A percentile compares a stretch with the other conserved stretches of the same genome.
phyloP scores from a whole-genome alignment of 2,888 invertebrate genomes.

The Erynnis tages region DNA sequence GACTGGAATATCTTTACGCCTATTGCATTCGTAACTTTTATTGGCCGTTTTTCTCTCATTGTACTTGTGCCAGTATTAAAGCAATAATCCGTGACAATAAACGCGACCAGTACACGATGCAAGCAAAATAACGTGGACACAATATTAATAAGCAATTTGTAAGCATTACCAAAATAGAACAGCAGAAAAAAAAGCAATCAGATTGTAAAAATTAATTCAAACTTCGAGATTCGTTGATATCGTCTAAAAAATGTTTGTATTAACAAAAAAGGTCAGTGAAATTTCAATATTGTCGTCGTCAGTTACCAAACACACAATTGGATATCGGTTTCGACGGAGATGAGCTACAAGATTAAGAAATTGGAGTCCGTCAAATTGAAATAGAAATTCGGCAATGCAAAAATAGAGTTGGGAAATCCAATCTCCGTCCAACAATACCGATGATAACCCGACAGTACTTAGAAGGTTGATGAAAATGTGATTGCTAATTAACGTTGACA shows the following conservation, averaged over 20 bases:
- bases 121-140: slow-evolving; percentile 2
- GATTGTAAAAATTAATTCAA: no score
- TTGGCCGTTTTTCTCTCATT: slow-evolving; percentile 43
- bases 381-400: slow-evolving; percentile 54
- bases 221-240: neutral
- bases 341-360: slow-evolving; percentile 47
- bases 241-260: slow-evolving; percentile 9
- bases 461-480: slow-evolving; percentile 74
- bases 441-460: slow-evolving; percentile 64
- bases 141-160: slow-evolving; percentile 18
- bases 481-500: slow-evolving; percentile 81
- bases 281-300: slow-evolving; percentile 31
- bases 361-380: slow-evolving; percentile 54
- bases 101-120: slow-evolving; percentile 38
- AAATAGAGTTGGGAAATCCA: slow-evolving; percentile 68
- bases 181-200: no score
- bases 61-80: slow-evolving; percentile 42
- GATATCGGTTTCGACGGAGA: slow-evolving; percentile 32
- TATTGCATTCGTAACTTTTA: slow-evolving; percentile 53
- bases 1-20: slow-evolving; percentile 50
- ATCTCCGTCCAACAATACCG: slow-evolving; percentile 60
- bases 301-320: slow-evolving; percentile 29
- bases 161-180: neutral
- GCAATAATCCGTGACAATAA: slow-evolving; percentile 50
- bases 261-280: slow-evolving; percentile 16